phyloP scores from a whole-genome alignment of 2,797 vertebrate species.

The Acanthiza pusilla region DNA sequence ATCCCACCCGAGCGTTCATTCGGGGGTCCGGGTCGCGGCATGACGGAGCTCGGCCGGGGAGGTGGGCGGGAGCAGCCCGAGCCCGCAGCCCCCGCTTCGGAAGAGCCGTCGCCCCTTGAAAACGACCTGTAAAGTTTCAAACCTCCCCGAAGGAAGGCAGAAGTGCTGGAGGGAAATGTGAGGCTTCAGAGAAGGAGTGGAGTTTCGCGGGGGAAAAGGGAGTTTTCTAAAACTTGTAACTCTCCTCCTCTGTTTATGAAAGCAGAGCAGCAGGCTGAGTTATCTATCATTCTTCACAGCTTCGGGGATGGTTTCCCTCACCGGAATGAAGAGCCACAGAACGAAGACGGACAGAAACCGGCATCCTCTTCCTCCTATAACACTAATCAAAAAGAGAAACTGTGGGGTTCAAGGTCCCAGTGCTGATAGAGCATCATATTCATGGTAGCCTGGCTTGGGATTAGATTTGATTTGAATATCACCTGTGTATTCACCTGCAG shows the following conservation, averaged over 20 bases:
- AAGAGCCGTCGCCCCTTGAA: fast-evolving
- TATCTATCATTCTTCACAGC: neutral
- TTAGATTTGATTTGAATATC: neutral
- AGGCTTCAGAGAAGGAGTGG: neutral
- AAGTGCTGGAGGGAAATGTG: neutral
- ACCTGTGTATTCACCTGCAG: neutral
- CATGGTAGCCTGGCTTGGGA: neutral
- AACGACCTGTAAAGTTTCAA: fast-evolving
- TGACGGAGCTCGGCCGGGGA: fast-evolving
- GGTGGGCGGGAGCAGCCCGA: neutral
- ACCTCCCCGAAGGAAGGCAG: fast-evolving
- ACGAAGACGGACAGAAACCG: fast-evolving
- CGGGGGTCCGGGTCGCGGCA: fast-evolving
- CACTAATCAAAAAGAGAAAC: neutral
- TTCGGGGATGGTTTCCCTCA: fast-evolving
- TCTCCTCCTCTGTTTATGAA: neutral
- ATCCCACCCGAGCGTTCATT: fast-evolving
- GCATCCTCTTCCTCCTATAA: neutral
- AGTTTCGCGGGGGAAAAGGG: fast-evolving
- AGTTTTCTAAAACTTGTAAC: neutral
- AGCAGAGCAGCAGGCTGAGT: neutral
- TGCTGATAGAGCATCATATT: neutral
- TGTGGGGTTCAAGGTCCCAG: fast-evolving
- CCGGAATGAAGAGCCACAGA: neutral
- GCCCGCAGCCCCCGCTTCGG: fast-evolving